These are phyloP conservation scores for Dasypogon diadema DNA, from an alignment of 2,888 invertebrate species.

Conservation along the genomic window DNA sequence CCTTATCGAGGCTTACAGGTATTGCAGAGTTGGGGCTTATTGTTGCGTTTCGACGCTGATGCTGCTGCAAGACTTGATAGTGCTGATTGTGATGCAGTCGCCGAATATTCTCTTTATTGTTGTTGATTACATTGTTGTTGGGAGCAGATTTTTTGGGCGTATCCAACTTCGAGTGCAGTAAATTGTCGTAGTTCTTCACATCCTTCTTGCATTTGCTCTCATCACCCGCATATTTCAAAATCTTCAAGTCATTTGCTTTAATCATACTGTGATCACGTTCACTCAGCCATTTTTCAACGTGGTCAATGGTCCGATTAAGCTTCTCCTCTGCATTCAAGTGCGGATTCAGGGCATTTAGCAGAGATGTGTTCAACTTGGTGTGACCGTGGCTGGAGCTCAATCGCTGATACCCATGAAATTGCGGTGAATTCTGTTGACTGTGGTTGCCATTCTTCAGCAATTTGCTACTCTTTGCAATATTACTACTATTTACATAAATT, in stretches of 20 bases:
- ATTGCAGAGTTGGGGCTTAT: slow-evolving; percentile 56
- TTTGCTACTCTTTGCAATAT: slow-evolving; percentile 59
- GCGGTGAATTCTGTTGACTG: slow-evolving; percentile 61
- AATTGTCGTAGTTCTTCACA: slow-evolving; percentile 66
- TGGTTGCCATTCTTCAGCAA: slow-evolving; percentile 54
- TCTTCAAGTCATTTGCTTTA: slow-evolving; percentile 55
- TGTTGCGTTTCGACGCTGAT: slow-evolving; percentile 40
- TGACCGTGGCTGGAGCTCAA: slow-evolving; percentile 57
- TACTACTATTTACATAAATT: slow-evolving; percentile 55
- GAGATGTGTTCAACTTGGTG: slow-evolving; percentile 59
- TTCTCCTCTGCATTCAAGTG: slow-evolving; percentile 61
- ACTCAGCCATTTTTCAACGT: slow-evolving; percentile 71
- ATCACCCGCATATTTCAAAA: slow-evolving; percentile 53
- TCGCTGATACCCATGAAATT: slow-evolving; percentile 62
- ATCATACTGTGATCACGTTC: slow-evolving; percentile 59
- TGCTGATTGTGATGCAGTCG: slow-evolving; percentile 58
- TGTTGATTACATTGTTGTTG: slow-evolving; percentile 14
- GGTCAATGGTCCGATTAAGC: slow-evolving; percentile 63
- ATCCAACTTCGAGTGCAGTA: slow-evolving; percentile 66
- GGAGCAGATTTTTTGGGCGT: not conserved
- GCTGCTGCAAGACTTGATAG: slow-evolving; percentile 55
- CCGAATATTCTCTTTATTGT: slow-evolving; percentile 57
- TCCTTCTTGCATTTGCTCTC: slow-evolving; percentile 62
- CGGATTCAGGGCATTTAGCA: slow-evolving; percentile 61
- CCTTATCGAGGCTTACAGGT: slow-evolving; percentile 55